These are phyloP conservation scores for Xiphorhynchus elegans DNA, from an alignment of 2,113 vertebrate species.

Conservation along the genomic window DNA sequence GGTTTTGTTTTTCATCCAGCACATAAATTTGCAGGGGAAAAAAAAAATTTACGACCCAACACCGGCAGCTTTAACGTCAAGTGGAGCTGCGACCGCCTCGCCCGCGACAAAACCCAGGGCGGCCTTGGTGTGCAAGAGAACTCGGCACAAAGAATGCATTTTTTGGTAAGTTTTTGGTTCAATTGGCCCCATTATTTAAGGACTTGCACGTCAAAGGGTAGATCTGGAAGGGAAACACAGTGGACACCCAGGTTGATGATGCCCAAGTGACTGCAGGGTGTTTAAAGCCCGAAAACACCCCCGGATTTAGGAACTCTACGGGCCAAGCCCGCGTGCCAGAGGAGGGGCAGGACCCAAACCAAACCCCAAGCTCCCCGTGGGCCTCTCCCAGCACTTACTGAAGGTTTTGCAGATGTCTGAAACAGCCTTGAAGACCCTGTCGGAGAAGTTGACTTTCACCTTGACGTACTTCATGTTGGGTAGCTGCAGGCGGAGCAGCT, in stretches of 20 bases:
- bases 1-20: not conserved
- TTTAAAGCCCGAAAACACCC: not conserved
- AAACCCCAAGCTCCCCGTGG: fast-evolving
- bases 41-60: not conserved
- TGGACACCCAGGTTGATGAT: not conserved
- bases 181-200: fast-evolving
- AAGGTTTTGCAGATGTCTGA: constrained; percentile 99
- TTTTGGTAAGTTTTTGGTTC: fast-evolving
- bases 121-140: not conserved
- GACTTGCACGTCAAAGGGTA: not conserved
- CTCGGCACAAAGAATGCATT: not conserved
- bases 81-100: not conserved
- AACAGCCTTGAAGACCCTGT: constrained; percentile 97
- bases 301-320: not conserved
- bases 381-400: constrained; percentile 78
- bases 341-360: not conserved
- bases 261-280: not conserved
- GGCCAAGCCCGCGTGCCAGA: not conserved
- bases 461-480: constrained; percentile 99
- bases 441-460: constrained; percentile 99
- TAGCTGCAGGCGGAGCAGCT: constrained; percentile 94
- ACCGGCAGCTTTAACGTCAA: not conserved
- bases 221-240: not conserved
- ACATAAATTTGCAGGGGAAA: not conserved
- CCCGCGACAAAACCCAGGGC: not conserved